Base-by-base conservation (phyloP, 2,797 vertebrate species). In the Halcyon leucocephala region DNA sequence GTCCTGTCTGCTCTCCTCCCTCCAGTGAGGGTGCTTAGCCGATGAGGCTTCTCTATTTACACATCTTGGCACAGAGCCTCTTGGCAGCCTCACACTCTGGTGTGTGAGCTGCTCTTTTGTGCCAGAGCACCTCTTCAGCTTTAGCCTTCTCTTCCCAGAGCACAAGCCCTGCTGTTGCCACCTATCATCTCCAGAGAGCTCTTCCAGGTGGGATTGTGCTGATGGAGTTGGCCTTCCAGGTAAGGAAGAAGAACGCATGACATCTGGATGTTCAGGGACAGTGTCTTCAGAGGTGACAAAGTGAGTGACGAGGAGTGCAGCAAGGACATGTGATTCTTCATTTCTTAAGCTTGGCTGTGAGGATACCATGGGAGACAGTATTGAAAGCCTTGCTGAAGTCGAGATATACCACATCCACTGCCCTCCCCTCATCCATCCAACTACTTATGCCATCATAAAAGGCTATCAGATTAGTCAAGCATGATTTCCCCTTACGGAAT, bases 181-280 rank as follows among this genome's bases (percentile, higher is more conserved):
- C 98, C 1, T 99, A 99, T 92, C 99, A 99, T 97, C 98, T 99
- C 44, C 99, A 99, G 98, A 98, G 99, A 97, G 99, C 99, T n/a
- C 98, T 99, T 82, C 99, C 99, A 0, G 99, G 99, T 25, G 99
- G 99, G 21, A 99, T 99, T 39, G 99, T 99, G 88, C 96, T 99
- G 70, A 99, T 99, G 98, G 99, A 99, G 82, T 97, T 99, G 97
- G 98, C 99, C 76, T 99, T 99, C 97, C 99, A 99, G 99, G 99
- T 99, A 83, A 92, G 95, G 54, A 79, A 81, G 44, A 61, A 55
- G 6, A 31, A 90, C 89, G 24, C 65, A 10, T 6, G 4, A 21
- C 57, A 15, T 69, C 12, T 60, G 28, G n/a, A 51, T 10, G 9
- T 28, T 82, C 5, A 6, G 14, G 39, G 24, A 41, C 7, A n/a